Evolutionary conservation across 1,140 invertebrate species (phyloP), one percentile per base, ranked within the genome.

Genomic region (Tetranychus cinnabarinus): DNA sequence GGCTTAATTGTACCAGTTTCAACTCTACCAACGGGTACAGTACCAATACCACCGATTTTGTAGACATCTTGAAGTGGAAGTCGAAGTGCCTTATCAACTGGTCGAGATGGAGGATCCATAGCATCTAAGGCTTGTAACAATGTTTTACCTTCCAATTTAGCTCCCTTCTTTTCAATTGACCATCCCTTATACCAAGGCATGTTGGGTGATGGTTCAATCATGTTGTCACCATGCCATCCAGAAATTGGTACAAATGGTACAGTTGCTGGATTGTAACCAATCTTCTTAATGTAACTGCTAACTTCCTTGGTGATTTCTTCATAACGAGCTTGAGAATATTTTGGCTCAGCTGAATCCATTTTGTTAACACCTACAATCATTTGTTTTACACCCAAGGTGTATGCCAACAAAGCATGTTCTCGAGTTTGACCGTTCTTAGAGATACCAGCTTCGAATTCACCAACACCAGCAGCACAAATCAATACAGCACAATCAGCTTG

Each of bases 191-290:
- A 79, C 77, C 77, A 79, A 10, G 60, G 31, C 72, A 76, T 78
- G 60, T 75, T 77, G 7, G 65, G 48, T 35, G 68, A 69, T 34
- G 60, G 7, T 46, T 76, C 75, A 58, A 77, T 61, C 75, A 77
- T 77, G 72, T 77, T 77, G 67, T 77, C 75, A 15, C 68, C 77
- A 63, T 77, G 69, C 74, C 75, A 80, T 12, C 78, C 78, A 62
- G 77, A 79, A 63, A 79, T 79, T 39, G 77, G 77, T 8, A 79
- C 77, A 69, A 80, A 79, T n/a, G 78, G 65, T 62, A 80, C 77
- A 50, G 70, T 62, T 35, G 75, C 75, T 31, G 77, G 77, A 65
- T 79, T 77, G 71, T 77, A 79, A 61, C 77, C 77, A 36, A 76
- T 76, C 69, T 79, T 80, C 71, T 79, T 79, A 61, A 80, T 73